Evolutionary conservation across 2,113 vertebrate species (phyloP), one percentile per base, ranked within the genome.

Genomic region (Gila orcuttii): DNA sequence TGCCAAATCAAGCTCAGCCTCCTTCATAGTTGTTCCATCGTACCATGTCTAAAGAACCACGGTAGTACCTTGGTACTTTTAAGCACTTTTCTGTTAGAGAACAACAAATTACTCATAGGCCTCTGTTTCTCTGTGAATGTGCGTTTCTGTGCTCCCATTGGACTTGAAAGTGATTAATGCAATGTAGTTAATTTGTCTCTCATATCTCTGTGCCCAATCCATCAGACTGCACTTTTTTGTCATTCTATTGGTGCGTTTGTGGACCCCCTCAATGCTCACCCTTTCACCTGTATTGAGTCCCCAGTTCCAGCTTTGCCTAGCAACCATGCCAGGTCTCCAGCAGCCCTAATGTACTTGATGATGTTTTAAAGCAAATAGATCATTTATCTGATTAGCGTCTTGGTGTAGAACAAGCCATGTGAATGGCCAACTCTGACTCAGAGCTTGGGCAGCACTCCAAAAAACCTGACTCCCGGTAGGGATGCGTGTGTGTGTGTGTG

Each of bases 311-410:
- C 71, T 87, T 88, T 95, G 89, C 92, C 88, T 94, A 94, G 95
- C 95, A 95, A 94, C 93, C 88, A 75, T 86, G 31, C 60, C 79
- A 86, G 82, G 95, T 94, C 90, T 94, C 90, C 89, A 91, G 91
- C 89, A 92, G 91, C 89, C 91, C 93, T 95, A 95, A 96, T 94
- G 94, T 95, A 94, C 95, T 95, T 95, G 92, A 95, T 95, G 90
- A 90, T 96, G 94, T 96, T 97, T 95, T 95, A 96, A 96, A 96
- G 96, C 94, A 96, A 97, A 97, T 95, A 95, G 93, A 95, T 96
- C 94, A 96, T 97, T 97, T 96, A 96, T 96, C 95, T 97, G 96
- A 97, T 98, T 97, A 97, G 95, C 91, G 94, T 95, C 94, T 95
- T 95, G 93, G 93, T 95, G 89, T 93, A 92, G 92, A 95, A 91